Percentiles rank a stretch among this genome's conserved stretches.
These are phyloP conservation scores for Pomatostomus ruficeps DNA, from an alignment of 2,113 vertebrate species.

Conservation along the genomic window DNA sequence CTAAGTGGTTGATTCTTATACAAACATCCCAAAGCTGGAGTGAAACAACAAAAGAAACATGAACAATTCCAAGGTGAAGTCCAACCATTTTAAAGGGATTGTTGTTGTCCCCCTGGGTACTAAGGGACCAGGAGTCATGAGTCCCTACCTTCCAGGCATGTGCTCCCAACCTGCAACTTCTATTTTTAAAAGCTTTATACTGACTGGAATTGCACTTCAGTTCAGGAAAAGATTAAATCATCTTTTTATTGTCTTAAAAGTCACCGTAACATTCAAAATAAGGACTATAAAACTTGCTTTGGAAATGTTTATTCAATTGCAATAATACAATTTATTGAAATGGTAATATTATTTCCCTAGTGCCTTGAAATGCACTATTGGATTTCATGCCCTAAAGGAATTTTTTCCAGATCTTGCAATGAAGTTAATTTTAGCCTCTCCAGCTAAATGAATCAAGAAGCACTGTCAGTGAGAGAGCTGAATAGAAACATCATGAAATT, in stretches of 20 bases:
- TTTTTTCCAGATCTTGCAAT: conserved; percentile 47
- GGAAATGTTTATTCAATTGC: conserved; percentile 62
- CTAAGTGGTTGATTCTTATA: background rate
- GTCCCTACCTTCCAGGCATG: background rate
- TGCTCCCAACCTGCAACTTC: background rate
- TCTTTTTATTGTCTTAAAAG: conserved; percentile 42
- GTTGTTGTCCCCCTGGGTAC: background rate
- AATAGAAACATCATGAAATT: conserved; percentile 8
- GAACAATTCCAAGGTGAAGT: background rate
- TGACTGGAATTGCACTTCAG: background rate
- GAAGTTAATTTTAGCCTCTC: conserved; percentile 49
- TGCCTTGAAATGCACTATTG: conserved; percentile 20
- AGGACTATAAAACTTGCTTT: conserved; percentile 9
- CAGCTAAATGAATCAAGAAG: conserved; percentile 32
- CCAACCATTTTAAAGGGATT: background rate
- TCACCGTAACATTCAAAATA: conserved; percentile 21
- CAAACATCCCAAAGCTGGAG: background rate
- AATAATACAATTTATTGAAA: conserved; percentile 43
- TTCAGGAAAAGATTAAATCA: conserved; percentile 5
- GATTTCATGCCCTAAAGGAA: conserved; percentile 34
- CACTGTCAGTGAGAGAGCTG: background rate
- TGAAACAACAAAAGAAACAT: background rate
- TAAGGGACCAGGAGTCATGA: background rate
- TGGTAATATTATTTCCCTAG: background rate
- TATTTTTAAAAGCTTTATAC: conserved; percentile 3